Evolutionary conservation across 2,888 invertebrate genomes (phyloP).

Genomic region (Thecophora atra): DNA sequence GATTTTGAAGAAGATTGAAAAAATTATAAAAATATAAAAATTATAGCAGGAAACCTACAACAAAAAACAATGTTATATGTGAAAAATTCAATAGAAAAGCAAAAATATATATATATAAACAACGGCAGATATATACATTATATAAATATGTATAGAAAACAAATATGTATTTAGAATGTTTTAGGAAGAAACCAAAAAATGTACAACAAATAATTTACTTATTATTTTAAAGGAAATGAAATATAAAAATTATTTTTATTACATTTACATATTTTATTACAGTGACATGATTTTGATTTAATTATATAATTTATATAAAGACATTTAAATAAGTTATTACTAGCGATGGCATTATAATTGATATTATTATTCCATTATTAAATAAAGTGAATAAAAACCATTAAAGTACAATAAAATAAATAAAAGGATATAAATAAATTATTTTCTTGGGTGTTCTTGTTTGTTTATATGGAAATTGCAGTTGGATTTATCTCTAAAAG

Average conservation of each 20-base stretch:
- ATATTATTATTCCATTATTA: constrained; percentile 38
- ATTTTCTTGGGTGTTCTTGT: too few species aligned
- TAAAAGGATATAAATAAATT: constrained; percentile 34
- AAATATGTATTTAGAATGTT: not conserved
- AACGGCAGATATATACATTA: not conserved
- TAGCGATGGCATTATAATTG: constrained; percentile 39
- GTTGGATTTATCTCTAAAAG: too few species aligned
- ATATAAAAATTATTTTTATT: constrained; percentile 3
- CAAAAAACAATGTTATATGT: not conserved
- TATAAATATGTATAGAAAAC: not conserved
- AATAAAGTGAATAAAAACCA: constrained; percentile 35
- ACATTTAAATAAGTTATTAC: constrained; percentile 18
- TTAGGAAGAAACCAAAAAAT: not conserved
- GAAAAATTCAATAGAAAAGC: not conserved
- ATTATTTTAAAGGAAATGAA: not conserved
- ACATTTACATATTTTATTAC: too few species aligned
- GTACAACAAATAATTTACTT: not conserved
- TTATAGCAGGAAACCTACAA: not conserved
- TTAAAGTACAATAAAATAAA: constrained; percentile 44
- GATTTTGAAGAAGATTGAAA: not conserved
- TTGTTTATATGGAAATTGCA: too few species aligned
- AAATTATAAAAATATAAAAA: constrained; percentile 1
- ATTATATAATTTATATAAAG: constrained; percentile 11
- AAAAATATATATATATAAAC: not conserved
- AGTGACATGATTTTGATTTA: too few species aligned